Evolutionary conservation across 2,113 vertebrate species (phyloP), one percentile per base, ranked within the genome.

Genomic region (Nyctereutes procyonoides): DNA sequence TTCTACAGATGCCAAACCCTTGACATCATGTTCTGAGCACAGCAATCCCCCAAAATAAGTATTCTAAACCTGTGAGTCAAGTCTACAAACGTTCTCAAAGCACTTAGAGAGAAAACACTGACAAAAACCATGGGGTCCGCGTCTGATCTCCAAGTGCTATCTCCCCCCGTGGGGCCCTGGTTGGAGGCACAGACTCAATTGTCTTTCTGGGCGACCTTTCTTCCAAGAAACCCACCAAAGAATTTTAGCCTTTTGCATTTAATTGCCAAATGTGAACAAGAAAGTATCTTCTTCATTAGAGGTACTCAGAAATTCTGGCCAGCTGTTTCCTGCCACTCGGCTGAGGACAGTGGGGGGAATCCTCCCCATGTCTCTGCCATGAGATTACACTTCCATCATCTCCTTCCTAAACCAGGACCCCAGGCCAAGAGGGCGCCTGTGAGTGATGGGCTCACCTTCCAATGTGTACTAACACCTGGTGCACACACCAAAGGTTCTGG

Each of bases 201-300:
- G 83, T 84, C 97, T 99, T 98, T 97, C 96, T 98, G 98, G 98
- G 98, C 97, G 98, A 98, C 96, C 96, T 96, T 96, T 98, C 98
- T 98, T 99, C 98, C 97, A 97, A 98, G 97, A 98, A 99, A 99
- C 96, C 97, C 99, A 99, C 99, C 93, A 92, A 99, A 99, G 99
- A 99, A 99, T 99, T 99, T 99, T 99, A 99, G 99, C 99, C 98
- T 98, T 98, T 99, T 99, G 99, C 98, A 99, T 99, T 99, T 99
- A 99, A 99, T 99, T 99, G 99, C 98, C 98, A 98, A 98, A 99
- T 98, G 98, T 98, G 98, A 98, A 98, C 98, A 98, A 99, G 93
- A 98, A 98, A 98, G 98, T 98, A 96, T 98, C 99, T 98, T 98
- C 99, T 99, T 99, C 99, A 99, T 99, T 99, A 99, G 98, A 99